Evolutionary conservation across 2,888 invertebrate species (phyloP).

Genomic region (Acanthosepion lycidas): DNA sequence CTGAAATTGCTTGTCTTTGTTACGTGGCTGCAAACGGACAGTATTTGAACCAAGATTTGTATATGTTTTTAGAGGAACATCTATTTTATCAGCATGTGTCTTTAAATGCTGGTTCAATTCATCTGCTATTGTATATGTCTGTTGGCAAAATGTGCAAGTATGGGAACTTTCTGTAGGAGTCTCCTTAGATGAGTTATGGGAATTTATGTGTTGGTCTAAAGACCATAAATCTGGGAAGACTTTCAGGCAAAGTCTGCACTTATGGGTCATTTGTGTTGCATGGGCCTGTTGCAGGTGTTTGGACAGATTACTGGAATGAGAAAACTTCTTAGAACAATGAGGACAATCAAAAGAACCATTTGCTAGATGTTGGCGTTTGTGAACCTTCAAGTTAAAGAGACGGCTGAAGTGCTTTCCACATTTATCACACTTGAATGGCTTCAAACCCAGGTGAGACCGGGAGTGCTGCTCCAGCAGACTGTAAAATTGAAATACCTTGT

Average conservation of each 20-base stretch:
- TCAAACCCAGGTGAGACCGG: neutral
- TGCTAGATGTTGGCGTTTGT: neutral
- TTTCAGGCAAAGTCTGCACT: neutral
- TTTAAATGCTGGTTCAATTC: neutral
- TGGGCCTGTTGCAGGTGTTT: neutral
- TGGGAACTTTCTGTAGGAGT: neutral
- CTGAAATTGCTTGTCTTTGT: neutral
- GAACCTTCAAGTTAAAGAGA: neutral
- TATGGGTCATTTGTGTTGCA: neutral
- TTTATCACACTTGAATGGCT: neutral
- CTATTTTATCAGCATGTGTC: neutral
- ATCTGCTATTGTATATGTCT: neutral
- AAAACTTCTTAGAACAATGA: neutral
- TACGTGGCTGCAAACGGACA: neutral
- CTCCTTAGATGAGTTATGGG: neutral
- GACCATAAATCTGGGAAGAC: neutral
- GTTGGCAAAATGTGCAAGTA: neutral
- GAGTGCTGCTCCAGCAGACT: neutral
- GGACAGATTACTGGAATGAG: neutral
- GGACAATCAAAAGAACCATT: neutral
- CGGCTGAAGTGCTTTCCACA: conserved; percentile 4
- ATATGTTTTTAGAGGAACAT: neutral
- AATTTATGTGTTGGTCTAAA: neutral
- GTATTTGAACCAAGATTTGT: neutral
- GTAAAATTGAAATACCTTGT: neutral